phyloP scores from a whole-genome alignment of 2,113 vertebrate genomes.

The Regulus satrapa region DNA sequence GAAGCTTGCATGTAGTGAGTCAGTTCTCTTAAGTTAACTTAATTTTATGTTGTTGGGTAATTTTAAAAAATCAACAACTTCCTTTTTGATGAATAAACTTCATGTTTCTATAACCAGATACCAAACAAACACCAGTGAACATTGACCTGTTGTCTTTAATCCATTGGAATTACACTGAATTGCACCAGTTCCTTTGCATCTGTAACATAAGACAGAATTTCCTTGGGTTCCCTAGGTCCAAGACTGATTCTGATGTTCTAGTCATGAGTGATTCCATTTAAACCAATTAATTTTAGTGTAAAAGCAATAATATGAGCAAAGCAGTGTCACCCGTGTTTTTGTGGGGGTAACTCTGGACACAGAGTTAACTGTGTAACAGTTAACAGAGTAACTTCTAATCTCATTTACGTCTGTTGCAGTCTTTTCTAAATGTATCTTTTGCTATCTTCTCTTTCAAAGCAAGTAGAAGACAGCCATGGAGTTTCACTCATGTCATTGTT shows the following conservation, averaged over 20 bases:
- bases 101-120: not conserved
- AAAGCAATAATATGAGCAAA: not conserved
- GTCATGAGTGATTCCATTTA: not conserved
- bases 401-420: not conserved
- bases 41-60: not conserved
- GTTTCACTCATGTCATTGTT: not conserved
- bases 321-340: not conserved
- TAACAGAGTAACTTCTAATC: too few species aligned
- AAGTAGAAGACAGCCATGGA: not conserved
- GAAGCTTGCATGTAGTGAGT: not conserved
- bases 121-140: not conserved
- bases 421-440: not conserved
- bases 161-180: not conserved
- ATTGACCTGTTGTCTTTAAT: not conserved
- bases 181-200: not conserved
- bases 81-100: not conserved
- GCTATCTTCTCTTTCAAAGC: not conserved
- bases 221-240: not conserved
- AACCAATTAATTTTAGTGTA: not conserved
- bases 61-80: not conserved
- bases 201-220: not conserved
- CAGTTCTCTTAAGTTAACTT: not conserved
- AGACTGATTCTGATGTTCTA: not conserved
- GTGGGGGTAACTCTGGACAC: not conserved
- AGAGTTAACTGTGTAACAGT: too few species aligned